Percentiles rank a stretch among this genome's conserved stretches.
phyloP scores from a whole-genome alignment of 2,888 invertebrate species.

The Incurvaria masculella region DNA sequence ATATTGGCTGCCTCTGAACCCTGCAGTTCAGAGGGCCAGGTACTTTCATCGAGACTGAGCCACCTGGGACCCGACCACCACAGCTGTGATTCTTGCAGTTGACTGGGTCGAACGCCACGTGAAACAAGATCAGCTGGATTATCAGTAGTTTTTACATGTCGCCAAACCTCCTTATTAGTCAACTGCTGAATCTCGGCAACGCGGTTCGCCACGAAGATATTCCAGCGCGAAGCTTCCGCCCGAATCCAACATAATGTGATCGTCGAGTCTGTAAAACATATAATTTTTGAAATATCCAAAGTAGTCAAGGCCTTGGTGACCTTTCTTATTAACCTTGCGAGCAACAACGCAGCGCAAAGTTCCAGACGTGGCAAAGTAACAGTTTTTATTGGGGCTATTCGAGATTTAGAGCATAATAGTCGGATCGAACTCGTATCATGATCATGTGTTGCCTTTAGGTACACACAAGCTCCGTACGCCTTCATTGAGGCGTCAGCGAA shows the following conservation, averaged over 20 bases:
- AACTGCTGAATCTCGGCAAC: slow-evolving; percentile 12
- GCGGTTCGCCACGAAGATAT: slow-evolving; percentile 15
- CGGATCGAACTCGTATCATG: slow-evolving; percentile 8
- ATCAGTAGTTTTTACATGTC: slow-evolving; percentile 8
- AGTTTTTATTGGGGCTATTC: slow-evolving; percentile 19
- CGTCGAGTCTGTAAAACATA: slow-evolving; percentile 17
- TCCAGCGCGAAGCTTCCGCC: slow-evolving; percentile 9
- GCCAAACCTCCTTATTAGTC: slow-evolving; percentile 8
- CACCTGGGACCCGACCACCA: slow-evolving; percentile 6
- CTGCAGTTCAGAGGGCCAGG: background rate
- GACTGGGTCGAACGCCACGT: slow-evolving; percentile 2
- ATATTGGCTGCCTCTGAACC: background rate
- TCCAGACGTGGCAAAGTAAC: slow-evolving; percentile 21
- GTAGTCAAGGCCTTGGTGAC: slow-evolving; percentile 11
- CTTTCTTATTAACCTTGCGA: slow-evolving; percentile 11
- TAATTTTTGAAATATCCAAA: slow-evolving; percentile 1
- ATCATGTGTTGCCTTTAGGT: slow-evolving; percentile 13
- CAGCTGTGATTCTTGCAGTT: background rate
- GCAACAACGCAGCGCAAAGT: slow-evolving; percentile 17
- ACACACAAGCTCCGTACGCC: slow-evolving; percentile 22
- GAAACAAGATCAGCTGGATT: slow-evolving; percentile 13
- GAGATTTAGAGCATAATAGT: slow-evolving; percentile 17
- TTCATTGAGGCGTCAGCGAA: slow-evolving; percentile 20
- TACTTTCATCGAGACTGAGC: background rate
- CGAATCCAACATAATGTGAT: slow-evolving; percentile 13